These are phyloP conservation scores for Calidris pygmaea DNA, from an alignment of 2,113 vertebrate species.

Conservation along the genomic window DNA sequence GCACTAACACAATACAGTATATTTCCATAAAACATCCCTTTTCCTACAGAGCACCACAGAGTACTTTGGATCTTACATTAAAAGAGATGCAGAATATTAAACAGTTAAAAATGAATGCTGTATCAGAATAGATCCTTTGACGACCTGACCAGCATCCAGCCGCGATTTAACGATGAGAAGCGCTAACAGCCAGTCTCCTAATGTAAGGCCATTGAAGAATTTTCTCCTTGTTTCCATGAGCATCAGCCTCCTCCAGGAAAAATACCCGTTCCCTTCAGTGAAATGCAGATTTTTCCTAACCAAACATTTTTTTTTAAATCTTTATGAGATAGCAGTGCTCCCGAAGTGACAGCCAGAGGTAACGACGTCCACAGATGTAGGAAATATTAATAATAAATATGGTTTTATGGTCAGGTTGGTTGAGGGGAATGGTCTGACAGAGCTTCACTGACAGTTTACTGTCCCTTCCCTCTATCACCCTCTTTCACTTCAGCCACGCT, in stretches of 20 bases:
- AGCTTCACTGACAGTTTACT: neutral
- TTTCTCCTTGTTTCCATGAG: neutral
- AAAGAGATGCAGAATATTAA: neutral
- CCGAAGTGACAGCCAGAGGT: neutral
- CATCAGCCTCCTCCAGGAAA: neutral
- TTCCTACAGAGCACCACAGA: slow-evolving; percentile 20
- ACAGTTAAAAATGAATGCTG: neutral
- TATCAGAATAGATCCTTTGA: neutral
- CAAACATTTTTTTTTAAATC: neutral
- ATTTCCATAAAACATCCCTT: neutral
- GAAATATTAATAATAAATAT: neutral
- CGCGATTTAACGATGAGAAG: neutral
- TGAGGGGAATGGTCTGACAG: neutral
- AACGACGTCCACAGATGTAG: neutral
- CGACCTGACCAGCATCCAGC: neutral
- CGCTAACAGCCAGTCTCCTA: neutral
- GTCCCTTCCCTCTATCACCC: neutral
- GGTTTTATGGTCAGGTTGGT: neutral
- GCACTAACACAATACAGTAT: neutral
- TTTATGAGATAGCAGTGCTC: neutral
- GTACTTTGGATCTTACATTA: neutral
- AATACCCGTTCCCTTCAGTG: neutral
- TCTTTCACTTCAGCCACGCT: neutral
- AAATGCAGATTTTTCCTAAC: neutral
- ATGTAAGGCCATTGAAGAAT: neutral